Evolutionary conservation across 2,888 invertebrate genomes (phyloP), one percentile per base, ranked within the genome.

Genomic region (Aelia acuminata): DNA sequence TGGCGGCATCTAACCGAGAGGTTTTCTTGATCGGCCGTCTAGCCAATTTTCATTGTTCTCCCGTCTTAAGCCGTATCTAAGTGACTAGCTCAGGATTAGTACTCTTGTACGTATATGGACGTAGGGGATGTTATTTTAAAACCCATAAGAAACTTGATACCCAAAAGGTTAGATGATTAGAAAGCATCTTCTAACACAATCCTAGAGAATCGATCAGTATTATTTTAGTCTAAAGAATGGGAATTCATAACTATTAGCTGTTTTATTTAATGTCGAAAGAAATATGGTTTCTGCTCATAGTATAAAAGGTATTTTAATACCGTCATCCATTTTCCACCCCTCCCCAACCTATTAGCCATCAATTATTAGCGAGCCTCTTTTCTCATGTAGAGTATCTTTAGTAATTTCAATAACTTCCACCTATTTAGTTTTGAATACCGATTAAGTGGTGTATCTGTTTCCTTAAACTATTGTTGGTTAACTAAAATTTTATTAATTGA

Each of bases 331-430:
- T 53, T 53, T 22, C 20, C 22, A n/a, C n/a, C n/a, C n/a, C 5
- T 20, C n/a, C 22, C n/a, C n/a, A 4, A 5, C 3, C 3, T n/a
- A n/a, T 20, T 53, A 7, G n/a, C 53, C n/a, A n/a, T 53, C 53
- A n/a, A 53, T 53, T 53, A n/a, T n/a, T 0, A 1, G 3, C 10
- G n/a, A 53, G n/a, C 22, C 22, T n/a, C n/a, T 53, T n/a, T 53
- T n/a, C 53, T n/a, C 11, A 18, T 3, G 20, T 20, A n/a, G 3
- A 20, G 53, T 53, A 53, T n/a, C n/a, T 22, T 53, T n/a, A 53
- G 53, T 53, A 53, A 53, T 53, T 22, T 53, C 53, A 53, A 53
- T 53, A 53, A n/a, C 53, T 22, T n/a, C 53, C n/a, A 53, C 53
- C 8, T n/a, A 10, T n/a, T n/a, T 53, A 53, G n/a, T n/a, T n/a